Conservation (phyloP, 2,797 vertebrate genomes). For the Sebastes oblongus region DNA sequence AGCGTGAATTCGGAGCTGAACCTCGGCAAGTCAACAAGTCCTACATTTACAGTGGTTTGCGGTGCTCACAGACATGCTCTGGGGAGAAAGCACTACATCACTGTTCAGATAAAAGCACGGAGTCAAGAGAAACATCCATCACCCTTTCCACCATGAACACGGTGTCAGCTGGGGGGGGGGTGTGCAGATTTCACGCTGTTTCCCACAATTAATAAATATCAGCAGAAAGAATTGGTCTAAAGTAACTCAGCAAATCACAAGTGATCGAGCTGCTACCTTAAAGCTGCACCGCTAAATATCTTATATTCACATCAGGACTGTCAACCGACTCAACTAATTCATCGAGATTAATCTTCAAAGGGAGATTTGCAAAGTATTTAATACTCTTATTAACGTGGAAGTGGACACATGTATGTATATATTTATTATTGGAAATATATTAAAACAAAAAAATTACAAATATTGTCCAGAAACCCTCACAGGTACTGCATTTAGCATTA, state of each 20-base stretch:
- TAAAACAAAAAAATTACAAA: too few relatives aligned
- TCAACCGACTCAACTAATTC: too few relatives aligned
- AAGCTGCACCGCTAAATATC: not conserved
- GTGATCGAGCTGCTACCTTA: not conserved
- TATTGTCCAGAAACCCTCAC: too few relatives aligned
- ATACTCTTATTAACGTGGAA: too few relatives aligned
- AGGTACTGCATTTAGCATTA: too few relatives aligned
- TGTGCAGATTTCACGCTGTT: not conserved
- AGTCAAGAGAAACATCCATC: constrained; percentile 46
- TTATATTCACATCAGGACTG: too few relatives aligned
- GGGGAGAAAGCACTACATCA: constrained; percentile 32
- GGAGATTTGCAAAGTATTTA: too few relatives aligned
- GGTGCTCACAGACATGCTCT: constrained; percentile 13
- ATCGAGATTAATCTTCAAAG: too few relatives aligned
- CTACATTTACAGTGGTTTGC: constrained; percentile 5
- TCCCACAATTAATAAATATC: not conserved
- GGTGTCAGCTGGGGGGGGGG: constrained; percentile 14
- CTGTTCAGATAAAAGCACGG: constrained; percentile 24
- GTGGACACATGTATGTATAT: too few relatives aligned
- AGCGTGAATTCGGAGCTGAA: constrained; percentile 27
- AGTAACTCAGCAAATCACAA: not conserved
- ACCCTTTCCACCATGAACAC: constrained; percentile 20
- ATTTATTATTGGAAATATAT: too few relatives aligned
- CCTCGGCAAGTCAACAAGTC: constrained; percentile 43
- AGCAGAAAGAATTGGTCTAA: not conserved